phyloP scores from a whole-genome alignment of 2,888 invertebrate species.

The Drosophila mimica region DNA sequence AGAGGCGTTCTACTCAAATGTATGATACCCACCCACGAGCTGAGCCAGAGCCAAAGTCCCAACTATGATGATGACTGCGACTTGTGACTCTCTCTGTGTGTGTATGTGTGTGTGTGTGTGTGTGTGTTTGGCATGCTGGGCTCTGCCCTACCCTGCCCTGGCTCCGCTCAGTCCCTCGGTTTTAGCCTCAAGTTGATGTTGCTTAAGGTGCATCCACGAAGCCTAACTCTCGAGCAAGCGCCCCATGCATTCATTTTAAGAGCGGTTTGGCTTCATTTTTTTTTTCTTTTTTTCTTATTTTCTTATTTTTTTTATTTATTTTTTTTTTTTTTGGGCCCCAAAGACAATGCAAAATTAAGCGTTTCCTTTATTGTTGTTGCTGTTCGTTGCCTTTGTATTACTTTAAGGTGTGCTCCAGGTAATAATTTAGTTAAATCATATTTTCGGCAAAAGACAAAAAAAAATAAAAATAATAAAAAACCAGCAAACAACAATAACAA shows the following conservation, averaged over 20 bases:
- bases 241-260: conserved; percentile 71
- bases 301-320: conserved; percentile 11
- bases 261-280: conserved; percentile 41
- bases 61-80: conserved; percentile 80
- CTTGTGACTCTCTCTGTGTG: conserved; percentile 18
- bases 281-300: conserved; percentile 1
- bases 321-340: conserved; percentile 47
- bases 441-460: conserved; percentile 71
- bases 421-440: conserved; percentile 83
- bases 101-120: conserved; percentile 12
- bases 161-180: conserved; percentile 43
- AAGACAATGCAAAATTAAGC: conserved; percentile 83
- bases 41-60: conserved; percentile 51
- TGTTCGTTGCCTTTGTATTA: conserved; percentile 78
- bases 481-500: conserved; percentile 13
- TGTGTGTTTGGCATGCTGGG: conserved; percentile 37
- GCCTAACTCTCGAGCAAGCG: conserved; percentile 51
- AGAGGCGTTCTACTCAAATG: conserved; percentile 84
- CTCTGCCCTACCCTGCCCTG: conserved; percentile 39
- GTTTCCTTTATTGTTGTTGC: conserved; percentile 79
- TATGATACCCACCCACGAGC: conserved; percentile 85
- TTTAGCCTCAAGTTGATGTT: conserved; percentile 33
- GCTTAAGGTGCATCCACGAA: conserved; percentile 68
- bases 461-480: conserved; percentile 30
- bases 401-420: conserved; percentile 84